Conservation (phyloP, 2,113 vertebrate species). For the Ivindomyrus marchei region DNA sequence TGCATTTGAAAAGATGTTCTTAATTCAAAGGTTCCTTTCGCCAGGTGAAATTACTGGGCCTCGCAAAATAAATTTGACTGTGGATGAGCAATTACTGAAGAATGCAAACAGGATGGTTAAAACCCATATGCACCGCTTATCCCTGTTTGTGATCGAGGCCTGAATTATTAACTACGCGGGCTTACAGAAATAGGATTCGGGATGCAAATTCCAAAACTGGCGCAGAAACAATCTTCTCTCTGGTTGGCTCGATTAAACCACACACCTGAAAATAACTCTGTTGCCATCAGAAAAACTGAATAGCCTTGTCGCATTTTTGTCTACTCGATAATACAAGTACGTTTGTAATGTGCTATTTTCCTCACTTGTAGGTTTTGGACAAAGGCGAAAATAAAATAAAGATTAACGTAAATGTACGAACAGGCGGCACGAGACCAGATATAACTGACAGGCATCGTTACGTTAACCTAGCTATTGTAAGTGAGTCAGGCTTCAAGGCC, state of each 20-base stretch:
- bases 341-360: background rate
- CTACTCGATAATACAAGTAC: background rate
- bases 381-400: background rate
- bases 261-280: background rate
- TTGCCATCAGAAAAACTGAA: background rate
- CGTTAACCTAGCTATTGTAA: background rate
- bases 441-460: background rate
- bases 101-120: background rate
- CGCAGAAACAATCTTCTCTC: background rate
- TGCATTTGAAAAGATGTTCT: background rate
- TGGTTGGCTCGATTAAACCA: background rate
- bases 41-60: background rate
- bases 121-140: background rate
- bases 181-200: background rate
- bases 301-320: background rate
- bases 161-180: background rate
- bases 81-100: background rate
- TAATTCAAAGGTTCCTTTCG: background rate
- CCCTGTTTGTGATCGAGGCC: background rate
- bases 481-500: background rate
- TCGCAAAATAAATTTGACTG: background rate
- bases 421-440: background rate
- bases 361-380: background rate
- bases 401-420: background rate
- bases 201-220: background rate